Evolutionary conservation across 2,888 invertebrate species (phyloP).

Genomic region (Luffia ferchaultella): DNA sequence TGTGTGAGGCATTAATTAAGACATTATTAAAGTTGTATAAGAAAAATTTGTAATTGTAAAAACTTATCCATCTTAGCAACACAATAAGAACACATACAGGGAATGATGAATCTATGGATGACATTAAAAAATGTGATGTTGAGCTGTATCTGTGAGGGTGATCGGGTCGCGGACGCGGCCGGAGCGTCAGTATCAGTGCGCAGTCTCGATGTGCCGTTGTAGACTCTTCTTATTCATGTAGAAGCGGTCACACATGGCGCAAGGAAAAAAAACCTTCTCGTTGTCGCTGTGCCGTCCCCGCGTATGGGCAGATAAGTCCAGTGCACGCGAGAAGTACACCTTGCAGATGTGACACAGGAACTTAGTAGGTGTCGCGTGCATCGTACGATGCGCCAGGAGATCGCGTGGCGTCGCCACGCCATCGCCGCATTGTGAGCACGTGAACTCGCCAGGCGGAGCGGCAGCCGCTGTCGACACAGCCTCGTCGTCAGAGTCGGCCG

Average conservation of each 20-base stretch:
- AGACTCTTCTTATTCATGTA: conserved; percentile 63
- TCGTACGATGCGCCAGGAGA: conserved; percentile 62
- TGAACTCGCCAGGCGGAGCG: conserved; percentile 51
- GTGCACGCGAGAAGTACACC: conserved; percentile 51
- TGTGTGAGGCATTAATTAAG: no score
- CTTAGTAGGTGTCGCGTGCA: conserved; percentile 57
- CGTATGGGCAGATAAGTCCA: conserved; percentile 54
- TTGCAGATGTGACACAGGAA: conserved; percentile 69
- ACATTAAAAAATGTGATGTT: no score
- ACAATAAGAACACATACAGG: no score
- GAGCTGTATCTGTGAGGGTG: no score
- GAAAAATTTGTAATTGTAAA: no score
- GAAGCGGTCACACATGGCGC: conserved; percentile 66
- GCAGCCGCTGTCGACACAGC: conserved; percentile 27
- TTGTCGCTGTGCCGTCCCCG: conserved; percentile 58
- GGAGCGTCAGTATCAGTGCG: conserved; percentile 55
- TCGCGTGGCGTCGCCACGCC: conserved; percentile 62
- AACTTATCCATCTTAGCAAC: no score
- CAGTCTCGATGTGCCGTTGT: conserved; percentile 60
- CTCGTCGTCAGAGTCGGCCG: conserved; percentile 45
- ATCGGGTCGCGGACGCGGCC: no score
- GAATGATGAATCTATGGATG: no score
- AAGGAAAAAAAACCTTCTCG: conserved; percentile 63
- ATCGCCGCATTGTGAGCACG: conserved; percentile 64
- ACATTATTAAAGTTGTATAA: no score